Percentiles rank a stretch among this genome's conserved stretches.
These are phyloP conservation scores for Napeogenes inachia DNA, from an alignment of 2,888 invertebrate species.

Conservation along the genomic window DNA sequence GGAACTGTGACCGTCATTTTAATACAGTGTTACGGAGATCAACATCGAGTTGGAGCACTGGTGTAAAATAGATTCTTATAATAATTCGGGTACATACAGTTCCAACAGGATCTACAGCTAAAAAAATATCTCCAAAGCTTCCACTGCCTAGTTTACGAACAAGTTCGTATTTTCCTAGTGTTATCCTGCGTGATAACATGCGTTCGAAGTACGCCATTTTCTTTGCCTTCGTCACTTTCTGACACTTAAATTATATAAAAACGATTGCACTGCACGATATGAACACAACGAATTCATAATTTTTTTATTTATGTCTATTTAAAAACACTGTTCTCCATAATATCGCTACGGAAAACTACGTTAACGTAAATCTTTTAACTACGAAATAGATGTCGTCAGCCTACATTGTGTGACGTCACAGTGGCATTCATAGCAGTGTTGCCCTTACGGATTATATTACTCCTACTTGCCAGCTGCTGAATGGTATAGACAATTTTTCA, in stretches of 20 bases:
- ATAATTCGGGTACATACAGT: constrained; percentile 8
- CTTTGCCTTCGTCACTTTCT: constrained; percentile 69
- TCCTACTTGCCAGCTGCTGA: background rate
- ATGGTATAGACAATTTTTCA: no score
- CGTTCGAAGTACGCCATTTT: constrained; percentile 73
- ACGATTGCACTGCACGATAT: constrained; percentile 60
- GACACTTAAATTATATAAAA: constrained; percentile 61
- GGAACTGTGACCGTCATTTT: constrained; percentile 30
- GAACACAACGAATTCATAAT: constrained; percentile 58
- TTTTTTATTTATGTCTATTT: constrained; percentile 48
- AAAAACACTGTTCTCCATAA: constrained; percentile 55
- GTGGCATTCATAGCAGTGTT: constrained; percentile 58
- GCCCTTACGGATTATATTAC: background rate
- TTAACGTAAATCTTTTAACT: constrained; percentile 56
- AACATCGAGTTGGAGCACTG: constrained; percentile 32
- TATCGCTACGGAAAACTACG: constrained; percentile 58
- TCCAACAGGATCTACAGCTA: constrained; percentile 81
- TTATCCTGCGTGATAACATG: constrained; percentile 66
- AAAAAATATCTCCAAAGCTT: constrained; percentile 99
- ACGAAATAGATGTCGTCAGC: constrained; percentile 66
- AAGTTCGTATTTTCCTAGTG: constrained; percentile 86
- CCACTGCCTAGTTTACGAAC: constrained; percentile 99
- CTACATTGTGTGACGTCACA: constrained; percentile 70
- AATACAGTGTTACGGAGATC: constrained; percentile 27
- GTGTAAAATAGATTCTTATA: background rate